Base-by-base conservation (phyloP, 1,140 invertebrate genomes). In the Apocrypta bakeri region DNA sequence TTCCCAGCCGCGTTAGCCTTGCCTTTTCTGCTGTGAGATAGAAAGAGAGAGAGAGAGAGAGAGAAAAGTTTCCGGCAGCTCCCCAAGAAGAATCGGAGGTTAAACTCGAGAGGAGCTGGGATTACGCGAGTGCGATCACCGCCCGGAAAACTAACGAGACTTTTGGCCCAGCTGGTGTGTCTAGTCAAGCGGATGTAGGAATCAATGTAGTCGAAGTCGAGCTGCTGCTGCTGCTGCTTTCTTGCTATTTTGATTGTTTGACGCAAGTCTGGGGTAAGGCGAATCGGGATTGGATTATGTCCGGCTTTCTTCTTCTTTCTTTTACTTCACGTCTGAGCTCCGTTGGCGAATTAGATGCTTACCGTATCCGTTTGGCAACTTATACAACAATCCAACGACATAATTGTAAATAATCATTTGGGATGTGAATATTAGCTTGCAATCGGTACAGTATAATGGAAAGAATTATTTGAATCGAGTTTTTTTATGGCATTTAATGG, bases 131-230 rank as follows among this genome's bases (percentile, higher is more conserved):
- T 37, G 61, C 40, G 66, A 72, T 79, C 69, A 73, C 48, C 56
- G 42, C 25, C 79, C n/a, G 24, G 69, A 73, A 64, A 80, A 73
- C 29, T 73, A 80, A 80, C 56, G 29, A 80, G 68, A 79, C 68
- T 79, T 79, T 37, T 56, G 24, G 63, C 63, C 25, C 24, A 66
- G 63, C 63, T 56, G 48, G 24, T 29, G 24, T 63, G 61, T n/a
- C 24, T 66, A 37, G 21, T 66, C 31, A 33, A 29, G 24, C 33
- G 31, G 63, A 66, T 66, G 61, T 40, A 64, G 61, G 25, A 78
- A 78, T 78, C 76, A 78, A 78, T 78, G 64, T 78, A 68, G 24
- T 25, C 9, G 25, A 6, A 1, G 29, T 37, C 33, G 33, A 42
- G 48, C 48, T 56, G 1, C 3, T 3, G 48, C 21, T n/a, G n/a